Conservation (phyloP, 2,797 vertebrate genomes). For the Apogon talboti region DNA sequence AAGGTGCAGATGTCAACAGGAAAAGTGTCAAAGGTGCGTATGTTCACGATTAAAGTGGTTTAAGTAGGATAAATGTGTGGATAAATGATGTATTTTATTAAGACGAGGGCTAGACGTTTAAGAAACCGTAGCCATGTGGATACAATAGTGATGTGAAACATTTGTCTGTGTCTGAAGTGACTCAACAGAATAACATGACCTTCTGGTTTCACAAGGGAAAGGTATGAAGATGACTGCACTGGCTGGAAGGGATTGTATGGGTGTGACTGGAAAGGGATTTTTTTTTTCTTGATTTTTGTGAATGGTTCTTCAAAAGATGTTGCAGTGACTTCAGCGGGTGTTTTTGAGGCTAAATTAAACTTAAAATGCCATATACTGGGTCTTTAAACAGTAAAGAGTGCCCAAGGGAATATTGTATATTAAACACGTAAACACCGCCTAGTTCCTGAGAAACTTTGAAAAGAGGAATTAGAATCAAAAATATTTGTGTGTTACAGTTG, state of each 20-base stretch:
- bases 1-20: slow-evolving; percentile 96
- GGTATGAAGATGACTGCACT: slow-evolving; percentile 3
- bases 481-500: no score
- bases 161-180: slow-evolving; percentile 29
- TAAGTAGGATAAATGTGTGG: no score
- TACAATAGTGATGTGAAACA: no score
- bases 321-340: not conserved
- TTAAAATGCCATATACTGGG: no score
- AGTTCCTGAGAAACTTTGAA: not conserved
- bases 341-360: no score
- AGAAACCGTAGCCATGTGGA: no score
- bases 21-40: slow-evolving; percentile 97
- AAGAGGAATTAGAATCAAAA: no score
- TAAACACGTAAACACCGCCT: not conserved
- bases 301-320: not conserved
- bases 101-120: no score
- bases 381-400: not conserved
- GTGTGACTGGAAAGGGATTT: slow-evolving; percentile 5
- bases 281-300: not conserved
- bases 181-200: slow-evolving; percentile 44
- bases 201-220: slow-evolving; percentile 65
- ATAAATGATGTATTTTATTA: no score
- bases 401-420: not conserved
- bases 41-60: no score
- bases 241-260: slow-evolving; percentile 10